Evolutionary conservation across 2,113 vertebrate genomes (phyloP).

Genomic region (Eudyptes chrysolophus): DNA sequence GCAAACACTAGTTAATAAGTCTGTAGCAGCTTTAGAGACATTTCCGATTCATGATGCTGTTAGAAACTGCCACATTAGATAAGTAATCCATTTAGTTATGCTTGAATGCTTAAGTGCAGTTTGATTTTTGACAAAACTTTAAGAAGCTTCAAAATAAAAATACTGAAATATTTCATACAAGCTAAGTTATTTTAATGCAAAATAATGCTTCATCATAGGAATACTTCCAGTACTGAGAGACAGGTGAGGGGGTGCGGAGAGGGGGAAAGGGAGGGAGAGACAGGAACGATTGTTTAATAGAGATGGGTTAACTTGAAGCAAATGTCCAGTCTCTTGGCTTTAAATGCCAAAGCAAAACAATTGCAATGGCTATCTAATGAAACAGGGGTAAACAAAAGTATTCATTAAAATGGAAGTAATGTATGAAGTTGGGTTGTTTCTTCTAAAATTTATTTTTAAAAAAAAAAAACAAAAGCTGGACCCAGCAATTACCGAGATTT

Average conservation of each 20-base stretch:
- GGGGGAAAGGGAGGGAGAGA: neutral
- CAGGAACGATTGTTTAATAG: neutral
- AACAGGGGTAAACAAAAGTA: neutral
- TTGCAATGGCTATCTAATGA: neutral
- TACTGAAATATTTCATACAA: neutral
- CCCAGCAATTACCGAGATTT: neutral
- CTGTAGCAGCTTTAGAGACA: neutral
- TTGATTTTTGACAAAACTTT: neutral
- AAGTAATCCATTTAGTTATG: neutral
- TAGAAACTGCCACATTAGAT: neutral
- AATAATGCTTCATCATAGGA: neutral
- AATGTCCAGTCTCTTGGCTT: neutral
- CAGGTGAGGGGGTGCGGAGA: rapidly evolving
- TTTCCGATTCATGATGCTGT: neutral
- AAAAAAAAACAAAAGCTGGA: neutral
- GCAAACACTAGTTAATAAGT: neutral
- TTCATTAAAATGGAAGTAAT: neutral
- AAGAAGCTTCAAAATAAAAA: neutral
- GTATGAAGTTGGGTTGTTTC: neutral
- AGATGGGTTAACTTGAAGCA: neutral
- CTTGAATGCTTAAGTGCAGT: neutral
- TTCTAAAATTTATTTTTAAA: neutral
- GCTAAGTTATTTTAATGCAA: neutral
- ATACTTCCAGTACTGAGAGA: neutral
- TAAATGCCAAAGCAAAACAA: neutral